A percentile compares a stretch with the other conserved stretches of the same genome.
These are phyloP conservation scores for Stictocephala bisonia DNA, from an alignment of 2,888 invertebrate genomes.

Conservation along the genomic window DNA sequence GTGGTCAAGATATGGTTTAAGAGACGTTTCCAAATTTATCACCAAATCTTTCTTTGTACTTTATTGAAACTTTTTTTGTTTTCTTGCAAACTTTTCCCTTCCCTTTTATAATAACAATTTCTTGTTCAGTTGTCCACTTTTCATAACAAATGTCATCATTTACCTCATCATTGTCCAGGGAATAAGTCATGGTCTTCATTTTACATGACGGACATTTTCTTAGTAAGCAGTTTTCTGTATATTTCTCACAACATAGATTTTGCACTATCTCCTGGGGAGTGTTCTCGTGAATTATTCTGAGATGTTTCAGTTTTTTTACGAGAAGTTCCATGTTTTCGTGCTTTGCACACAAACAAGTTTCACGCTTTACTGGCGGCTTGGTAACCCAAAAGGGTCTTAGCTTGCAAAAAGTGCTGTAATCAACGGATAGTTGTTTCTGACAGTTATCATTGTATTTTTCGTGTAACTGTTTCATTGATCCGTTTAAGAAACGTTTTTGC, in stretches of 20 bases:
- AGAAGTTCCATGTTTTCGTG: background rate
- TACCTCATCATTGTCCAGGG: too few species aligned
- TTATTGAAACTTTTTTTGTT: background rate
- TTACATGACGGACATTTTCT: too few species aligned
- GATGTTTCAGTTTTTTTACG: background rate
- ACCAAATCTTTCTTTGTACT: background rate
- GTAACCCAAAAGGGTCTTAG: background rate
- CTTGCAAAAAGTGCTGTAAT: slow-evolving; percentile 2
- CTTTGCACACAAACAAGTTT: background rate
- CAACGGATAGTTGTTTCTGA: too few species aligned
- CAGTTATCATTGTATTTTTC: background rate
- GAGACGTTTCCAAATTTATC: slow-evolving; percentile 1
- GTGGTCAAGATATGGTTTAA: too few species aligned
- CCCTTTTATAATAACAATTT: background rate
- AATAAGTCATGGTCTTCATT: too few species aligned
- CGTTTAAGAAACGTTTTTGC: too few species aligned
- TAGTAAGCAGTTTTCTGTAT: too few species aligned
- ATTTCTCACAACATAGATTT: too few species aligned
- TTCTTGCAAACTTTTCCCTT: background rate
- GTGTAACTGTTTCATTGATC: background rate
- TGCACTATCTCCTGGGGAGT: too few species aligned
- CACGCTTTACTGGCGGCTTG: background rate
- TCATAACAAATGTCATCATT: too few species aligned
- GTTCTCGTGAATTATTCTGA: background rate
- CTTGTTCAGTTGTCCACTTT: too few species aligned